Percentiles rank a stretch among this genome's conserved stretches.
phyloP scores from a whole-genome alignment of 2,888 invertebrate genomes.

The Lasioglossum morio region DNA sequence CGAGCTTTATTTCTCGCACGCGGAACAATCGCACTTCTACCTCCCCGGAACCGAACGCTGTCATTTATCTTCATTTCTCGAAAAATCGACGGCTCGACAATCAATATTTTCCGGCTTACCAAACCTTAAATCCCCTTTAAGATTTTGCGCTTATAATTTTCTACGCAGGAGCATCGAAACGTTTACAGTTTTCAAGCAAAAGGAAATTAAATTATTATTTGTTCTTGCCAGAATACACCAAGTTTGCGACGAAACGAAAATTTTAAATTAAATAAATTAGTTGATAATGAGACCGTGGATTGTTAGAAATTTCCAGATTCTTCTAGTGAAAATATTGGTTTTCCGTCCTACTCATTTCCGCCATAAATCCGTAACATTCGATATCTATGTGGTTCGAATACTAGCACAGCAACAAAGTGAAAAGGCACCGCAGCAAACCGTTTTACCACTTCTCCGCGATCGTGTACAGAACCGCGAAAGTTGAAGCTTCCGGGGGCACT shows the following conservation, averaged over 20 bases:
- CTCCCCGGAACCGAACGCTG: neutral
- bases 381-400: neutral
- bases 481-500: neutral
- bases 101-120: neutral
- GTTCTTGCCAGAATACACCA: too few relatives aligned
- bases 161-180: too few relatives aligned
- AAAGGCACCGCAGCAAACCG: neutral
- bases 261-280: too few relatives aligned
- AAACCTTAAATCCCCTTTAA: neutral
- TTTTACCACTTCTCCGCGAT: neutral
- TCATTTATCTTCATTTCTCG: neutral
- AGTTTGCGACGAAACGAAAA: neutral
- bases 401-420: neutral
- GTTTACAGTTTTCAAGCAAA: neutral
- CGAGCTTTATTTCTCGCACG: neutral
- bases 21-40: neutral
- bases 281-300: too few relatives aligned
- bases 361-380: neutral
- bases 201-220: neutral
- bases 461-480: neutral
- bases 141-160: too few relatives aligned
- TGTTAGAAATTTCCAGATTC: too few relatives aligned
- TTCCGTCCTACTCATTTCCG: neutral
- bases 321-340: neutral
- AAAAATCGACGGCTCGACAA: neutral